Evolutionary conservation across 2,888 invertebrate genomes (phyloP).

Genomic region (Oscheius sp.): DNA sequence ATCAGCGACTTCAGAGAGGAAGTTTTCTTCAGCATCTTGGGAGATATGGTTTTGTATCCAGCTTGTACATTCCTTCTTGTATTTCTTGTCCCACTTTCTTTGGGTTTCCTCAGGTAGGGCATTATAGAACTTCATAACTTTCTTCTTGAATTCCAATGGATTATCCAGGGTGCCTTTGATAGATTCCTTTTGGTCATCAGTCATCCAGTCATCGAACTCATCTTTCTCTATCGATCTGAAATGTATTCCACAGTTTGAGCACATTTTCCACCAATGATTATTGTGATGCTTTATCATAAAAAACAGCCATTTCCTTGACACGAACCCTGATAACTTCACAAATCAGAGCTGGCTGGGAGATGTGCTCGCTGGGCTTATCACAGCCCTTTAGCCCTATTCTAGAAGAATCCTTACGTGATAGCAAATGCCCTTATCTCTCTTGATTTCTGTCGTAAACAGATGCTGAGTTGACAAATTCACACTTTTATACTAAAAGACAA

Average conservation of each 20-base stretch:
- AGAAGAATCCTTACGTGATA: background rate
- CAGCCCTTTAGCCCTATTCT: background rate
- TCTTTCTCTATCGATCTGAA: background rate
- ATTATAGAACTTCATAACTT: constrained; percentile 42
- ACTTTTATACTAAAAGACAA: background rate
- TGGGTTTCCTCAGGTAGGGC: constrained; percentile 35
- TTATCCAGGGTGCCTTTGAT: constrained; percentile 10
- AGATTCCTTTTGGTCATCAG: constrained; percentile 31
- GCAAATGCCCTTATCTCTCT: background rate
- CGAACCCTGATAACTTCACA: too few relatives aligned
- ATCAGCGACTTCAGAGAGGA: too few relatives aligned
- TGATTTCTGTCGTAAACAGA: too few relatives aligned
- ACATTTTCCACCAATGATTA: background rate
- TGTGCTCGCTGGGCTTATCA: constrained; percentile 7
- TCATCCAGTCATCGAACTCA: constrained; percentile 32
- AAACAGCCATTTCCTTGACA: background rate
- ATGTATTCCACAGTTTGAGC: background rate
- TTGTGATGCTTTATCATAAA: too few relatives aligned
- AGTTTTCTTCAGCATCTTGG: constrained; percentile 3
- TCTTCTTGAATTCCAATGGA: constrained; percentile 36
- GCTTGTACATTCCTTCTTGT: constrained; percentile 43
- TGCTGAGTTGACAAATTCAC: too few relatives aligned
- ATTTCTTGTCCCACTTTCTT: constrained; percentile 46
- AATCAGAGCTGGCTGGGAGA: too few relatives aligned
- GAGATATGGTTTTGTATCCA: constrained; percentile 32